Evolutionary conservation across 1,140 invertebrate species (phyloP).

Genomic region (Popillia japonica): DNA sequence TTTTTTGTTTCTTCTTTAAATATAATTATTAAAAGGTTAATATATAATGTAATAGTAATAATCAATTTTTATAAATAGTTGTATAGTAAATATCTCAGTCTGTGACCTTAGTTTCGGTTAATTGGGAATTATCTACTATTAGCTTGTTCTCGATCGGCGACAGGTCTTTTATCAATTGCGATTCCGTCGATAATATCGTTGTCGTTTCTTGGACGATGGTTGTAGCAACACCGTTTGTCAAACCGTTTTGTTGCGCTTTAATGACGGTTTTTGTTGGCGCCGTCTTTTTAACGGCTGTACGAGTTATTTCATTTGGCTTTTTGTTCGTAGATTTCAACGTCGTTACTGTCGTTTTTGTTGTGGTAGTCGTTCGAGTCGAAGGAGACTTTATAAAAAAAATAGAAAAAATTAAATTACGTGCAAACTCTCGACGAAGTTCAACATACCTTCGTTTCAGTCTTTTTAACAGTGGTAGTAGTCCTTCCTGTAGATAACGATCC

Average conservation of each 20-base stretch:
- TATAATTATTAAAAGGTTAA: slow-evolving; percentile 41
- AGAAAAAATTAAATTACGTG: not conserved
- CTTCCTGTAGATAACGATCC: slow-evolving; percentile 54
- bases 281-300: slow-evolving; percentile 47
- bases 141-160: slow-evolving; percentile 56
- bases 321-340: slow-evolving; percentile 44
- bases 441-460: slow-evolving; percentile 52
- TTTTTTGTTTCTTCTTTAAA: slow-evolving; percentile 16
- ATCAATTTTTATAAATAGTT: slow-evolving; percentile 37
- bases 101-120: slow-evolving; percentile 44
- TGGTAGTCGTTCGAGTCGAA: slow-evolving; percentile 42
- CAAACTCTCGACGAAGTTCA: slow-evolving; percentile 47
- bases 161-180: slow-evolving; percentile 54
- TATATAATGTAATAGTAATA: not conserved
- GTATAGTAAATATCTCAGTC: slow-evolving; percentile 45
- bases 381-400: slow-evolving; percentile 2
- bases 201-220: slow-evolving; percentile 52
- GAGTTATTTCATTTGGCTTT: slow-evolving; percentile 51
- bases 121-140: slow-evolving; percentile 43
- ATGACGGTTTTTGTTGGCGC: slow-evolving; percentile 40
- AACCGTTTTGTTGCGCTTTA: slow-evolving; percentile 52
- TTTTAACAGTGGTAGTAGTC: slow-evolving; percentile 61
- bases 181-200: slow-evolving; percentile 48
- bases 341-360: slow-evolving; percentile 50
- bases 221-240: slow-evolving; percentile 50